Conservation (phyloP, 30 jellyfish, hydroid and myxozoan genomes). For the Morbakka virulenta region DNA sequence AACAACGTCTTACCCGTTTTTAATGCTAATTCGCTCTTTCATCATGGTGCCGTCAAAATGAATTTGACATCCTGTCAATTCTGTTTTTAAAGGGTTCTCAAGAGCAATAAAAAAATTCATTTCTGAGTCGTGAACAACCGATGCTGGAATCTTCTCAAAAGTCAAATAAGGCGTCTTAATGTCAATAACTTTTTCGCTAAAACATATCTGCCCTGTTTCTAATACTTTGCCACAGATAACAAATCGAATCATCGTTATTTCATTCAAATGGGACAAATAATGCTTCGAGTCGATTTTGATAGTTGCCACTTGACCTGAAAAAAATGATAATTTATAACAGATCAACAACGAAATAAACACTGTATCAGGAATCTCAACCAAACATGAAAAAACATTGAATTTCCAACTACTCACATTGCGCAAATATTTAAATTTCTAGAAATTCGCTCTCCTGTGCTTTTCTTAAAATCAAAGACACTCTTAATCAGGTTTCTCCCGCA, state of each 20-base stretch:
- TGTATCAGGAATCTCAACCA: too few relatives aligned
- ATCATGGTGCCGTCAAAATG: conserved; percentile 84
- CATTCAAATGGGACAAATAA: conserved; percentile 63
- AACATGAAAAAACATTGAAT: too few relatives aligned
- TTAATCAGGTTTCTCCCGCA: too few relatives aligned
- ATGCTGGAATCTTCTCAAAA: conserved; percentile 17
- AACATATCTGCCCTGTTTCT: conserved; percentile 58
- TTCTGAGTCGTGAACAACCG: conserved; percentile 14
- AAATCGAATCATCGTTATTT: conserved; percentile 61
- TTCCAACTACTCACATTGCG: too few relatives aligned
- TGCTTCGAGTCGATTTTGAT: not conserved
- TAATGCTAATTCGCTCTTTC: conserved; percentile 50
- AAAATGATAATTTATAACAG: too few relatives aligned
- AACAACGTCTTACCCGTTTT: conserved; percentile 14
- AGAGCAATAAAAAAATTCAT: conserved; percentile 16
- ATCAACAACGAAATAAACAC: too few relatives aligned
- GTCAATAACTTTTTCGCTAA: conserved; percentile 40
- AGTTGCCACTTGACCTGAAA: not conserved
- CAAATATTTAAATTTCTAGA: too few relatives aligned
- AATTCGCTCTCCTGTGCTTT: too few relatives aligned
- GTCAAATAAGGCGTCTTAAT: conserved; percentile 51
- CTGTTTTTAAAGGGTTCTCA: conserved; percentile 52
- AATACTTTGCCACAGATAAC: conserved; percentile 44
- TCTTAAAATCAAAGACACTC: too few relatives aligned
- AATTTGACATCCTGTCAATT: conserved; percentile 48